phyloP scores from a whole-genome alignment of 2,797 vertebrate species.

The Myoxocephalus aenaeus region DNA sequence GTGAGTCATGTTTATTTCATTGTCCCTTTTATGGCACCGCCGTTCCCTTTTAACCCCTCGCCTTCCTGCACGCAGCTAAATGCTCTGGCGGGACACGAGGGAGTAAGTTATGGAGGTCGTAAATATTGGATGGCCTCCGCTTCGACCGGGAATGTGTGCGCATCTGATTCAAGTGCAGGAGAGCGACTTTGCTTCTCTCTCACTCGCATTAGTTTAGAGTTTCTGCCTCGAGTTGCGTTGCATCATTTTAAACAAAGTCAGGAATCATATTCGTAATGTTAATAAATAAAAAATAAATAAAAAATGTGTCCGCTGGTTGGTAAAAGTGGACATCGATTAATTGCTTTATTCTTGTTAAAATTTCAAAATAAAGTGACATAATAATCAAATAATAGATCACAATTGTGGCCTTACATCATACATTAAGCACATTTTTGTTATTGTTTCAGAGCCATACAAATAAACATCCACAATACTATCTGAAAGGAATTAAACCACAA shows the following conservation, averaged over 20 bases:
- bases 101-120: conserved; percentile 77
- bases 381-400: not conserved
- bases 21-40: conserved; percentile 76
- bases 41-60: conserved; percentile 79
- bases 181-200: conserved; percentile 38
- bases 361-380: conserved; percentile 3
- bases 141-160: conserved; percentile 64
- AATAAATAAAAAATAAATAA: not conserved
- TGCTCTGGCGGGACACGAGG: conserved; percentile 67
- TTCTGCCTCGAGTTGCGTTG: conserved; percentile 20
- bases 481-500: not conserved
- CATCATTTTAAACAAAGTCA: conserved; percentile 6
- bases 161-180: conserved; percentile 71
- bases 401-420: not conserved
- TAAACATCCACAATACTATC: not conserved
- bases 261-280: not conserved
- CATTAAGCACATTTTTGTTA: not conserved
- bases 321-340: not conserved
- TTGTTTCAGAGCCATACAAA: not conserved
- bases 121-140: conserved; percentile 77
- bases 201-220: conserved; percentile 36
- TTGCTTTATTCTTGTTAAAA: not conserved
- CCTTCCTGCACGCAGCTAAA: conserved; percentile 71
- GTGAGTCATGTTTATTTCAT: conserved; percentile 83
- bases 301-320: not conserved